Percentiles rank a stretch among this genome's conserved stretches.
These are phyloP conservation scores for Tachina grossa DNA, from an alignment of 2,888 invertebrate genomes.

Conservation along the genomic window DNA sequence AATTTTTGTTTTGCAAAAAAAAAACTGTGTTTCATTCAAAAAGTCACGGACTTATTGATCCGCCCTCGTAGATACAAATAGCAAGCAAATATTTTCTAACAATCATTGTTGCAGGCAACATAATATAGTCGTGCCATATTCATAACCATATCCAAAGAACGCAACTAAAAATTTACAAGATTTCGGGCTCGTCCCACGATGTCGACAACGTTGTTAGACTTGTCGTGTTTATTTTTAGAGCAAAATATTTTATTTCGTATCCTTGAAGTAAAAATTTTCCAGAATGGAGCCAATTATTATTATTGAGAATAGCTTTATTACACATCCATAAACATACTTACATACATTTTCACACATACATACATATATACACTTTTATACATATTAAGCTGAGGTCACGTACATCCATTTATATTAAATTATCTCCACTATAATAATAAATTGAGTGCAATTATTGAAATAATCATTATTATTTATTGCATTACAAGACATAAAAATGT, in stretches of 20 bases:
- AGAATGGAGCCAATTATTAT: slow-evolving; percentile 27
- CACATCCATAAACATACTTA: slow-evolving; percentile 16
- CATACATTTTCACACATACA: background rate
- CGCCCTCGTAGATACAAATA: too few species aligned
- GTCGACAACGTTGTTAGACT: too few species aligned
- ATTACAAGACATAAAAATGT: slow-evolving; percentile 74
- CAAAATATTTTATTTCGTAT: background rate
- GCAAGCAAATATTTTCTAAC: too few species aligned
- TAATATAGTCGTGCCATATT: too few species aligned
- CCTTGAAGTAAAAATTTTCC: background rate
- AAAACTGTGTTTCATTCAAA: too few species aligned
- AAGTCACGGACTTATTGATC: too few species aligned
- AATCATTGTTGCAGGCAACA: too few species aligned
- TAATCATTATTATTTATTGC: slow-evolving; percentile 83
- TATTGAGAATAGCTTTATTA: background rate
- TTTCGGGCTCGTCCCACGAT: too few species aligned
- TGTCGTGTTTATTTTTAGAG: too few species aligned
- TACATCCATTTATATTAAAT: slow-evolving; percentile 82
- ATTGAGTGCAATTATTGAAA: slow-evolving; percentile 82
- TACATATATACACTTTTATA: background rate
- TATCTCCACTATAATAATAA: slow-evolving; percentile 83
- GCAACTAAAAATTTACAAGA: too few species aligned
- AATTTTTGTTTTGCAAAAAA: too few species aligned
- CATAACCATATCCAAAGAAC: too few species aligned
- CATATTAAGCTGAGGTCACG: slow-evolving; percentile 79